Evolutionary conservation across 2,888 invertebrate genomes (phyloP).

Genomic region (Platycnemis pennipes): DNA sequence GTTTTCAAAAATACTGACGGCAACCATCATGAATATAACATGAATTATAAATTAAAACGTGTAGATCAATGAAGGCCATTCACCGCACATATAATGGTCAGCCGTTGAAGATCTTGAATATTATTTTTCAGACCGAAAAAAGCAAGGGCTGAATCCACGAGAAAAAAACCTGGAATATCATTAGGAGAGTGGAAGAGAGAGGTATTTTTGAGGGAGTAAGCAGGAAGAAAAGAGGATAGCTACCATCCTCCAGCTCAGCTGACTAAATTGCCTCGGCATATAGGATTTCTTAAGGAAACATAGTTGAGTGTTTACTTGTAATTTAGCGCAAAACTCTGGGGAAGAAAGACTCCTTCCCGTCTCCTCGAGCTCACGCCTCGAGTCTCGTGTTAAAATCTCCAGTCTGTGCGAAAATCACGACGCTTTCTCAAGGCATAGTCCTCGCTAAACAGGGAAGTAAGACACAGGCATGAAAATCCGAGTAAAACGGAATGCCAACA

Average conservation of each 20-base stretch:
- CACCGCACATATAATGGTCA: neutral
- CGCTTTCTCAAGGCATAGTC: neutral
- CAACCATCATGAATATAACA: no score
- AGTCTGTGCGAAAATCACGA: neutral
- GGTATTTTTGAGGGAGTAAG: neutral
- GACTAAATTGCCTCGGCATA: neutral
- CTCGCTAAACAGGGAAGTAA: neutral
- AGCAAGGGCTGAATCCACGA: neutral
- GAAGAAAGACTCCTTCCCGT: neutral
- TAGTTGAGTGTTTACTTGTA: neutral
- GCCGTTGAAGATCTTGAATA: neutral
- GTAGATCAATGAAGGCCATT: no score
- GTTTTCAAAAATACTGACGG: no score
- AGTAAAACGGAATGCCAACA: no score
- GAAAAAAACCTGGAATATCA: neutral
- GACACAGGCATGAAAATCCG: no score
- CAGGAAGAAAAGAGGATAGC: neutral
- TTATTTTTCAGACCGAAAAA: neutral
- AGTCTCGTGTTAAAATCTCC: neutral
- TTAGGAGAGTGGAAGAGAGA: no score
- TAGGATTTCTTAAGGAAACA: neutral
- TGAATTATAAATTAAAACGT: no score
- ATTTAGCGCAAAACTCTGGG: neutral
- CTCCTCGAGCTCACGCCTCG: neutral
- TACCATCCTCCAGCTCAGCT: neutral